Base-by-base conservation (phyloP, 2,797 vertebrate genomes). In the Pitangus sulphuratus region DNA sequence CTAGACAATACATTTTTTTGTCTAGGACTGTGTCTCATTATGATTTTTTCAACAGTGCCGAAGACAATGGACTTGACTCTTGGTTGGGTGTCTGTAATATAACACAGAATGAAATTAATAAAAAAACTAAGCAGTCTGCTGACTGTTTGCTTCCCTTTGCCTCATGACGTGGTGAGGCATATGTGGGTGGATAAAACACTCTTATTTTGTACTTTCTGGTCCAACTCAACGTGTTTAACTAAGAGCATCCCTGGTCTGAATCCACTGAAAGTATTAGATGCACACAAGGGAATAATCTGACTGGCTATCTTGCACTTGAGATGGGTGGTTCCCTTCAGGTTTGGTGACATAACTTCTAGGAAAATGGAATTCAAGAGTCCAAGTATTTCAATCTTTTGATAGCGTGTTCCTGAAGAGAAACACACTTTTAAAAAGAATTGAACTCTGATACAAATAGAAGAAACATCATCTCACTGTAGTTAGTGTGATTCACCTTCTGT, bases 1-100 rank as follows among this genome's bases (percentile, higher is more conserved):
- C 96, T 96, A 96, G 95, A 95, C 95, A 95, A 96, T 94, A 90
- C 89, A 94, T 97, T 96, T 95, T 96, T 96, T 77, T 89, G 93
- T 95, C 94, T 96, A 95, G 94, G 91, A 50, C 96, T 95, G 85
- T 81, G 62, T 91, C 83, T 96, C 90, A 66, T 96, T 93, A 91
- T 90, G 85, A 87, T 56, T 89, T 96, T 95, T 97, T 94, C 84
- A 92, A 89, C 90, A 95, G 78, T 89, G 42, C 69, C 0, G 85
- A 95, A 90, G 93, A 95, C 94, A 96, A 96, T 96, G 85, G 93
- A 51, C 33, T 88, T 79, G 76, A 93, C 30, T 94, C 85, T 94
- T 96, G 87, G 82, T 96, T 95, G 93, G 47, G 74, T 66, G 87
- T 91, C 89, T 93, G 93, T 96, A 96, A 96, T 68, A 82, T 69